Conservation (phyloP, 2,113 vertebrate species). For the Mormoops blainvillei region DNA sequence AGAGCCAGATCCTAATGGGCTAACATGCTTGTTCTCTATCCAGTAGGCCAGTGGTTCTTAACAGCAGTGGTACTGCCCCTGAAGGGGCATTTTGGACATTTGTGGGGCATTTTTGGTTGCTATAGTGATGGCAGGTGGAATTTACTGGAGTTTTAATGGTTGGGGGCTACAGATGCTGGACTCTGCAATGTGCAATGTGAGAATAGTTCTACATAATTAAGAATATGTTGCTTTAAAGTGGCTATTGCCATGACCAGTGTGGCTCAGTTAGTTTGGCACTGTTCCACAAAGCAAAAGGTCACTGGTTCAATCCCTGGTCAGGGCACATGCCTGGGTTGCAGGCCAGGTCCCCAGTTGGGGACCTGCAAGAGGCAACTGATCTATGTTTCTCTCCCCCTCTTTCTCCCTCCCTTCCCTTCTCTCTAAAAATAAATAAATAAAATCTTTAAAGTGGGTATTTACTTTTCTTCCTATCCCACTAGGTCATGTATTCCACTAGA, state of each 20-base stretch:
- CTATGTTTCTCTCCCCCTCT: too few relatives aligned
- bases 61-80: neutral
- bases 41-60: neutral
- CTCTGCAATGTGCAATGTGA: neutral
- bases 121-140: neutral
- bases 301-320: too few relatives aligned
- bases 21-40: neutral
- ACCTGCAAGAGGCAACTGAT: too few relatives aligned
- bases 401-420: too few relatives aligned
- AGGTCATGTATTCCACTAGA: neutral
- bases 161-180: neutral
- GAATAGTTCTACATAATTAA: neutral
- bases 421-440: too few relatives aligned
- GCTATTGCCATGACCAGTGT: too few relatives aligned
- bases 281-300: too few relatives aligned
- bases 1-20: neutral
- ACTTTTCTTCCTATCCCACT: neutral
- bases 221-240: neutral
- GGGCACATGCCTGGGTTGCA: too few relatives aligned
- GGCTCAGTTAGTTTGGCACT: too few relatives aligned
- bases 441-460: neutral
- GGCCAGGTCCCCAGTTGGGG: too few relatives aligned
- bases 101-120: neutral
- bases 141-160: neutral
- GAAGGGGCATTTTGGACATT: neutral